Conservation (phyloP, 2,797 vertebrate species). For the Pipistrellus kuhlii region DNA sequence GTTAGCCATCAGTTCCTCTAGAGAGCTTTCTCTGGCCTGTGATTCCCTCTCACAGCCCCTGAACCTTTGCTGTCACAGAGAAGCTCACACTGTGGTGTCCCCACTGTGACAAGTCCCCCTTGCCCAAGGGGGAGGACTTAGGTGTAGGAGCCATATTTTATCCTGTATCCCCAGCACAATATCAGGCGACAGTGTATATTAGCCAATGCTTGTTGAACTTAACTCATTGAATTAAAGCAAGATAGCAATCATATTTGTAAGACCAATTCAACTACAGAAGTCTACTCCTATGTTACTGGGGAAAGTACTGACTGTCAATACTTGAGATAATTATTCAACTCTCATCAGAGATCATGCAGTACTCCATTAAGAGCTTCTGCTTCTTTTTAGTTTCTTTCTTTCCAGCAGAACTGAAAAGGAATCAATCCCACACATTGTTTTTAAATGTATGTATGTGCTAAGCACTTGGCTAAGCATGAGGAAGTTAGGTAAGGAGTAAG, state of each 20-base stretch:
- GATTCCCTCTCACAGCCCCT: background rate
- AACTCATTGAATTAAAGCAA: background rate
- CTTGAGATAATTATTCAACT: conserved; percentile 26
- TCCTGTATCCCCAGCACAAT: background rate
- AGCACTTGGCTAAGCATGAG: background rate
- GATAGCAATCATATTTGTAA: background rate
- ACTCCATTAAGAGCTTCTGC: background rate
- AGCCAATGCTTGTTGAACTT: background rate
- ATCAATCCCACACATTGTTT: background rate
- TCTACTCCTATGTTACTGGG: background rate
- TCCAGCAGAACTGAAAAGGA: background rate
- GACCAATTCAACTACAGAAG: background rate
- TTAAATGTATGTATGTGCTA: background rate
- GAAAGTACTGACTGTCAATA: background rate
- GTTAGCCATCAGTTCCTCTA: background rate
- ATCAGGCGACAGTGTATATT: background rate
- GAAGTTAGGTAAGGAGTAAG: background rate
- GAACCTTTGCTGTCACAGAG: background rate
- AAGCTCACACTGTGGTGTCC: background rate
- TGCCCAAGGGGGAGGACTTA: background rate
- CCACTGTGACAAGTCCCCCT: background rate
- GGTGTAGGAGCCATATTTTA: background rate
- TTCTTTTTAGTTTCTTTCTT: background rate
- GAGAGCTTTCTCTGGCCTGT: background rate
- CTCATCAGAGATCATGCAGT: background rate